Conservation (phyloP, 2,113 vertebrate species). For the Vireo altiloquus region DNA sequence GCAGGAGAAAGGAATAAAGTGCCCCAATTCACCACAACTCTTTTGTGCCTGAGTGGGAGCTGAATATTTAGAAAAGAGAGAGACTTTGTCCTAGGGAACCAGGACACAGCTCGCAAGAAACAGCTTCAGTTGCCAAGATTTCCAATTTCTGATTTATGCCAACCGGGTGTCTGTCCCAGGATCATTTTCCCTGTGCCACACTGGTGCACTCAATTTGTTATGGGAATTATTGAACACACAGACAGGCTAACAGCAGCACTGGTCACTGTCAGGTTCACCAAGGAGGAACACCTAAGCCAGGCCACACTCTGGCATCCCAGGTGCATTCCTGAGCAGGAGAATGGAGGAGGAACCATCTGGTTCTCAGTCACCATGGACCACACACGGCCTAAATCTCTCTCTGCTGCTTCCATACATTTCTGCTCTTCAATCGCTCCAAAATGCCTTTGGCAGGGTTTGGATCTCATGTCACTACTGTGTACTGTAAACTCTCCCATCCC, state of each 20-base stretch:
- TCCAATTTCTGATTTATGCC: background rate
- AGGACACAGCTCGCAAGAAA: background rate
- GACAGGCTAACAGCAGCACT: background rate
- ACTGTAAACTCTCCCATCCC: background rate
- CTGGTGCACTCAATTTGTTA: accelerated
- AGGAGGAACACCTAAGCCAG: background rate
- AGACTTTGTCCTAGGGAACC: background rate
- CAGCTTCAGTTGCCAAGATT: background rate
- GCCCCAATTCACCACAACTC: background rate
- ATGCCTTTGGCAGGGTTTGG: background rate
- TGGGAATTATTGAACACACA: background rate
- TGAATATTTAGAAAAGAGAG: background rate
- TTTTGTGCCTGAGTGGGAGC: background rate
- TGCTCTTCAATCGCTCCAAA: background rate
- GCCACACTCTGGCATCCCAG: background rate
- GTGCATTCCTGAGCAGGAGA: background rate
- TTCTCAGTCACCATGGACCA: background rate
- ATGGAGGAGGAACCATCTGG: background rate
- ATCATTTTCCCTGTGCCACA: background rate
- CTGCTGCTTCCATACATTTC: background rate
- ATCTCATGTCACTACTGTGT: background rate
- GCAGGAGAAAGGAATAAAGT: background rate
- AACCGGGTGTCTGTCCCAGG: accelerated
- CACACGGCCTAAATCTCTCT: background rate
- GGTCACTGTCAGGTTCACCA: background rate